A percentile compares a stretch with the other conserved stretches of the same genome.
These are phyloP conservation scores for Shinisaurus crocodilurus DNA, from an alignment of 2,113 vertebrate genomes.

Conservation along the genomic window DNA sequence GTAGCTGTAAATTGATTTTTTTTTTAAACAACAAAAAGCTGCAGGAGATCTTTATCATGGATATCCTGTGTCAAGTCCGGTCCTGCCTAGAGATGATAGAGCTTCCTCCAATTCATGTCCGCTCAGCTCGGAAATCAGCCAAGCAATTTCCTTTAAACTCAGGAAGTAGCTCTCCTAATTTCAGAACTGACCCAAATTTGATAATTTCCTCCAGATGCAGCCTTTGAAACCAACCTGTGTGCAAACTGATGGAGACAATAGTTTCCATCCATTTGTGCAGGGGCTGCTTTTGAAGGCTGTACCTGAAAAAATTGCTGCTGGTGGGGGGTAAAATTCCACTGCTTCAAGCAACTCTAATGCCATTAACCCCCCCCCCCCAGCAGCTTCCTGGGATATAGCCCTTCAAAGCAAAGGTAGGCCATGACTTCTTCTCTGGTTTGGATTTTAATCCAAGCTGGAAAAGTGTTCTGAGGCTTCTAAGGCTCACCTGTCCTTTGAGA, in stretches of 20 bases:
- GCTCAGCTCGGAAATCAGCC: not conserved
- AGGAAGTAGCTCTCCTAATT: constrained; percentile 1
- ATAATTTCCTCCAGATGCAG: no score
- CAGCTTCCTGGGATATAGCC: not conserved
- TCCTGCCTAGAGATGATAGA: not conserved
- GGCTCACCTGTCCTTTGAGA: not conserved
- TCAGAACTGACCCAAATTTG: not conserved
- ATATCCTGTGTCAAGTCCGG: not conserved
- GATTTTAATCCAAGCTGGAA: not conserved
- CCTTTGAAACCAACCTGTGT: not conserved
- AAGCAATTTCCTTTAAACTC: not conserved
- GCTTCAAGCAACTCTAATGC: not conserved
- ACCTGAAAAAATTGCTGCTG: not conserved
- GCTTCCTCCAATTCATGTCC: not conserved
- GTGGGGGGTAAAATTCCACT: not conserved
- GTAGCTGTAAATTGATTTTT: not conserved
- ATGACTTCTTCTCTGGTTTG: not conserved
- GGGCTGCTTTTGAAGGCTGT: not conserved
- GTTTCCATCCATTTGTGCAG: not conserved
- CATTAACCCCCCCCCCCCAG: not conserved
- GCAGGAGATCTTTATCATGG: not conserved
- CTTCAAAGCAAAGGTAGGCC: not conserved
- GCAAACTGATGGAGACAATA: not conserved
- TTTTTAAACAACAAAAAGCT: not conserved
- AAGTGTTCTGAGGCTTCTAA: not conserved